Evolutionary conservation across 1,140 invertebrate genomes (phyloP).

Genomic region (Zaprionus ghesquierei): DNA sequence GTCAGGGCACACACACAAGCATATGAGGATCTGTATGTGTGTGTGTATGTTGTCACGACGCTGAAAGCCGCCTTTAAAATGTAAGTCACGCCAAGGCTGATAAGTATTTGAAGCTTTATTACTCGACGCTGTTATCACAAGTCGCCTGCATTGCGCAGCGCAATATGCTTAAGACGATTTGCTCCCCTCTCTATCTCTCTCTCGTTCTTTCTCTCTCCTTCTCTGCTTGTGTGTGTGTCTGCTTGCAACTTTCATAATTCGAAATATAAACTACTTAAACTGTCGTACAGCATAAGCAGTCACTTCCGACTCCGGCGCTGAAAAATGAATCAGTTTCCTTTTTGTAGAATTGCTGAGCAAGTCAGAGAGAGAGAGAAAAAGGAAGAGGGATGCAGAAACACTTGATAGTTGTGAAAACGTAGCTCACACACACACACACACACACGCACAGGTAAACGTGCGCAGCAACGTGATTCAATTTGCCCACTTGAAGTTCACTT

Average conservation of each 20-base stretch:
- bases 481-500: not conserved
- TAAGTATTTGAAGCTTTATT: slow-evolving; percentile 74
- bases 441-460: not conserved
- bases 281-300: slow-evolving; percentile 53
- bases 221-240: too few relatives aligned
- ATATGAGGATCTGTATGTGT: slow-evolving; percentile 8
- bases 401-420: too few relatives aligned
- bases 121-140: slow-evolving; percentile 61
- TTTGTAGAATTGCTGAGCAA: slow-evolving; percentile 20
- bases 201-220: too few relatives aligned
- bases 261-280: slow-evolving; percentile 75
- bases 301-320: slow-evolving; percentile 41
- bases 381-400: too few relatives aligned
- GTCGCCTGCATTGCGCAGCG: slow-evolving; percentile 57
- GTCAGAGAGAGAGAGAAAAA: not conserved
- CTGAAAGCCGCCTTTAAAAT: slow-evolving; percentile 73
- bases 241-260: slow-evolving; percentile 72
- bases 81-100: slow-evolving; percentile 72
- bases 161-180: slow-evolving; percentile 52
- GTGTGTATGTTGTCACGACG: slow-evolving; percentile 5
- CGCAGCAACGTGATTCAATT: not conserved
- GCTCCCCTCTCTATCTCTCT: slow-evolving; percentile 4
- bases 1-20: slow-evolving; percentile 1
- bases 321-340: slow-evolving; percentile 37
- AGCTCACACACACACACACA: too few relatives aligned